Evolutionary conservation across 2,113 vertebrate genomes (phyloP), one percentile per base, ranked within the genome.

Genomic region (Leucopsar rothschildi): DNA sequence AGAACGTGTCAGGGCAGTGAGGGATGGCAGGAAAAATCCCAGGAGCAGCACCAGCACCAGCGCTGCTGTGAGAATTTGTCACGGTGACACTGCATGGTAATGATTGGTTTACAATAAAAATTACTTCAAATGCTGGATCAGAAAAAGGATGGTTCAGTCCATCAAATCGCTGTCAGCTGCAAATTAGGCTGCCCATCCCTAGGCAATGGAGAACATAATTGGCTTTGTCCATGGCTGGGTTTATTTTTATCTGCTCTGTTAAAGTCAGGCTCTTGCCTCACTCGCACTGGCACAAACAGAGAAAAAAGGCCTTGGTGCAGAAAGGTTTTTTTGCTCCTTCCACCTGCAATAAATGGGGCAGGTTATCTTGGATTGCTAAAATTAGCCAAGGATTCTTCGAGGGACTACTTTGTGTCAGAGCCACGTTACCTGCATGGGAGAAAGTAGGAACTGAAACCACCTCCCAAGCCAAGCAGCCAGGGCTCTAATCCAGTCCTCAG

Each of bases 141-240:
- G 93, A 68, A 79, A 79, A 96, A 84, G 81, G 90, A 96, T 88
- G 85, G 90, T 33, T 93, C 90, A 86, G 94, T 97, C 93, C 83
- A 91, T 95, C 95, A 97, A 69, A 96, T 92, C 72, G 50, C 76
- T 97, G 96, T 93, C 96, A 97, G 92, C 93, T 96, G 92, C 90
- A 97, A 95, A 97, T 97, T 94, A 96, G 95, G 95, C 86, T 97
- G 92, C 72, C 94, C 96, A 95, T 96, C 96, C 94, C 86, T 96
- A 97, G 93, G 95, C 95, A 96, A 91, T 95, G 86, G 90, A 85
- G 93, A 96, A 81, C 53, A 79, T 96, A 96, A 97, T 94, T 96
- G 93, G 82, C 92, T 93, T 96, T 95, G 95, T 92, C 93, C 88
- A 84, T 64, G 9, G 65, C 92, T 16, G 45, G 76, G 66, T 94